Evolutionary conservation across 2,888 invertebrate genomes (phyloP).

Genomic region (Parasteatoda lunata): DNA sequence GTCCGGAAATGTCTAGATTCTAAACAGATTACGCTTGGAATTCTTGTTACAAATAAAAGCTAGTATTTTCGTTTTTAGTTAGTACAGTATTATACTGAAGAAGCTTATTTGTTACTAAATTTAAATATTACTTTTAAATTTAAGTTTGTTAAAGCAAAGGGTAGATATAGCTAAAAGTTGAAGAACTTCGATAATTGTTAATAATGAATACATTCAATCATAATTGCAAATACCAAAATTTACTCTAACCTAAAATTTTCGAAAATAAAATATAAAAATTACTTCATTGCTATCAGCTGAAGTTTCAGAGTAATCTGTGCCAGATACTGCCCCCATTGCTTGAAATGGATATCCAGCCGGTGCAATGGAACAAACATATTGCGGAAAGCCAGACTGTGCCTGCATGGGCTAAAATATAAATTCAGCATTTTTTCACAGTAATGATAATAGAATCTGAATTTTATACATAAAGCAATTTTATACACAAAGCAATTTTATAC

Average conservation of each 20-base stretch:
- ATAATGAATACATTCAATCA: too few relatives aligned
- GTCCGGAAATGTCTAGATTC: too few relatives aligned
- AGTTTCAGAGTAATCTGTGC: slow-evolving; percentile 48
- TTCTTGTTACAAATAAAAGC: too few relatives aligned
- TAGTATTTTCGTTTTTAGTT: too few relatives aligned
- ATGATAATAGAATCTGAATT: not conserved
- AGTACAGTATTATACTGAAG: too few relatives aligned
- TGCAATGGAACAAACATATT: slow-evolving; percentile 47
- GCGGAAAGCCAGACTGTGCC: slow-evolving; percentile 52
- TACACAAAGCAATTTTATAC: not conserved
- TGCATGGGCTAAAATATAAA: not conserved
- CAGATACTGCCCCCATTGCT: slow-evolving; percentile 12
- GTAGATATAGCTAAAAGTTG: too few relatives aligned
- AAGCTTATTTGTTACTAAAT: too few relatives aligned
- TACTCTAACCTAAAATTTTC: not conserved
- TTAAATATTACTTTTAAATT: too few relatives aligned
- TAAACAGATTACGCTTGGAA: too few relatives aligned
- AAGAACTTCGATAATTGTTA: too few relatives aligned
- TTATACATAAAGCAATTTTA: not conserved
- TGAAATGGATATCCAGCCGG: slow-evolving; percentile 42
- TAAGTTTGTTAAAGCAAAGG: too few relatives aligned
- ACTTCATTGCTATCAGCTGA: slow-evolving; percentile 57
- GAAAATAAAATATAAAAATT: not conserved
- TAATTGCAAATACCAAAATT: too few relatives aligned
- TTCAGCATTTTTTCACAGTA: not conserved